These are phyloP conservation scores for Riparia riparia DNA, from an alignment of 2,113 vertebrate genomes.

Conservation along the genomic window DNA sequence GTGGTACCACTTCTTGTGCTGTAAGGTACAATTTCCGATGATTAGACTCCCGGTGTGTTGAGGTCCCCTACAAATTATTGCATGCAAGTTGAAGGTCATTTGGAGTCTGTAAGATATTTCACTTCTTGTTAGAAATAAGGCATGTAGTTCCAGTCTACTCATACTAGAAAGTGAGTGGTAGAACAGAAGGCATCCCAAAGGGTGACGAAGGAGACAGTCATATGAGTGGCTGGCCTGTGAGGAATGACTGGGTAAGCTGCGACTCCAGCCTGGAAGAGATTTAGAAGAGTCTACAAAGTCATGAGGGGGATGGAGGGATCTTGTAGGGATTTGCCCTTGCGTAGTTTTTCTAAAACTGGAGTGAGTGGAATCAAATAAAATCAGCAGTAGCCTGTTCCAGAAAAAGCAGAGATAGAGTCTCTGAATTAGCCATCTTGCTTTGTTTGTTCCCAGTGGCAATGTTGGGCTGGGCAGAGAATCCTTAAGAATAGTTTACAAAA, in stretches of 20 bases:
- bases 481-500: background rate
- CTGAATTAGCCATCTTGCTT: slow-evolving; percentile 6
- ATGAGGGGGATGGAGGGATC: background rate
- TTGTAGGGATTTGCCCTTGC: background rate
- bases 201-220: background rate
- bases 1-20: background rate
- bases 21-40: background rate
- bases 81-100: background rate
- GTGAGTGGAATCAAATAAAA: background rate
- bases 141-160: background rate
- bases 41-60: background rate
- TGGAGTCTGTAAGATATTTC: background rate
- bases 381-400: background rate
- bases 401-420: background rate
- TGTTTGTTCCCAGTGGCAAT: slow-evolving; percentile 1
- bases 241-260: background rate
- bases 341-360: background rate
- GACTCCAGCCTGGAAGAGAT: background rate
- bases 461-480: background rate
- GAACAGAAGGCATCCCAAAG: background rate
- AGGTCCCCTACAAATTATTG: background rate
- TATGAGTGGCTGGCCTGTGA: background rate
- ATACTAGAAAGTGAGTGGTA: background rate
- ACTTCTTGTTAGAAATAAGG: background rate
- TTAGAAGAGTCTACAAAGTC: background rate